Percentiles rank a stretch among this genome's conserved stretches.
Evolutionary conservation across 2,888 invertebrate species (phyloP).

Genomic region (Endomychus coccineus): DNA sequence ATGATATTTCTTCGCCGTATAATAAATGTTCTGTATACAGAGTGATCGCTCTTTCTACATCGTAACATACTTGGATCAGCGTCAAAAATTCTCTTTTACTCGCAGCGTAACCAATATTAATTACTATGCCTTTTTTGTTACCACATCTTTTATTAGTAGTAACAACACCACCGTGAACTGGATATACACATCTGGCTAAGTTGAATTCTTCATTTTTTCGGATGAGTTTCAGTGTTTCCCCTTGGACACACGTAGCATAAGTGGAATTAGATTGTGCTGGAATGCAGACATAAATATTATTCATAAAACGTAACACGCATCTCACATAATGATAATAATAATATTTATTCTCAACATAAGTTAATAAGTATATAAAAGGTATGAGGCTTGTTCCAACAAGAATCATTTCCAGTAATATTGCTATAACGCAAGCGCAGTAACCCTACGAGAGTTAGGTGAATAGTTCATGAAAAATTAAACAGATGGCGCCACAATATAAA

Average conservation of each 20-base stretch:
- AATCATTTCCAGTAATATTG: too few relatives aligned
- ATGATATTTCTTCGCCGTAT: slow-evolving; percentile 37
- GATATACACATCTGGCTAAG: slow-evolving; percentile 29
- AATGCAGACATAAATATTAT: too few relatives aligned
- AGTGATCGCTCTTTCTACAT: slow-evolving; percentile 32
- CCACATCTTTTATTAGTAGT: slow-evolving; percentile 32
- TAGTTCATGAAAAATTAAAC: too few relatives aligned
- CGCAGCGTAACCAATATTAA: slow-evolving; percentile 33
- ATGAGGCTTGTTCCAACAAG: too few relatives aligned
- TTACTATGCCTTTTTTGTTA: slow-evolving; percentile 26
- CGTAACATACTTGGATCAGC: slow-evolving; percentile 38
- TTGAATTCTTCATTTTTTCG: slow-evolving; percentile 23
- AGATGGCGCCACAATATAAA: too few relatives aligned
- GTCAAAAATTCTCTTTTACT: slow-evolving; percentile 26
- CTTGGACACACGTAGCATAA: slow-evolving; percentile 26
- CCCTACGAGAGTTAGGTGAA: too few relatives aligned
- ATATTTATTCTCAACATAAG: too few relatives aligned
- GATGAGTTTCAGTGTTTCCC: slow-evolving; percentile 24
- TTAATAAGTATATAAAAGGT: too few relatives aligned
- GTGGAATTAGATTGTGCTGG: slow-evolving; percentile 31
- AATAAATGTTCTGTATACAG: slow-evolving; percentile 38
- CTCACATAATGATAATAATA: too few relatives aligned
- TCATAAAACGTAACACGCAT: too few relatives aligned
- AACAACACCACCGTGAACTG: slow-evolving; percentile 29
- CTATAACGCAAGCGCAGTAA: too few relatives aligned